Percentiles rank a stretch among this genome's conserved stretches.
Conservation (phyloP, 2,797 vertebrate genomes). For the Lepus townsendii region DNA sequence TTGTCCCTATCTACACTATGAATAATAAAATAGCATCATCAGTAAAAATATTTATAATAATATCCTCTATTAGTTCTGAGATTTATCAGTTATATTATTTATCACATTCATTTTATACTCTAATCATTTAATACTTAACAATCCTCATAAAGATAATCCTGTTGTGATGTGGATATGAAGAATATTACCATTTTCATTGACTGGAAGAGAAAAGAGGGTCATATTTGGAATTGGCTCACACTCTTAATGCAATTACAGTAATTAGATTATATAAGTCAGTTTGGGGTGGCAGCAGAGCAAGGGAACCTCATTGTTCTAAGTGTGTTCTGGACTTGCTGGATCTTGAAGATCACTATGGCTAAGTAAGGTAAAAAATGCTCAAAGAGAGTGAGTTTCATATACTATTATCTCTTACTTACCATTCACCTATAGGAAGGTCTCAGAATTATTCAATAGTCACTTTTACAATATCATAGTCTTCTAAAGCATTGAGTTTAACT, state of each 20-base stretch:
- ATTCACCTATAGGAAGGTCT: not conserved
- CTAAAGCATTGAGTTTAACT: not conserved
- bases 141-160: not conserved
- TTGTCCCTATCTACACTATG: not conserved
- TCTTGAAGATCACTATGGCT: not conserved
- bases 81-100: not conserved
- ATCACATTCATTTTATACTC: not conserved
- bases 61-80: not conserved
- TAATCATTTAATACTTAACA: not conserved
- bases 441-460: not conserved
- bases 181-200: not conserved
- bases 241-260: not conserved
- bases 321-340: not conserved
- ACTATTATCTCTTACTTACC: not conserved
- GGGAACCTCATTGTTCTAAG: not conserved
- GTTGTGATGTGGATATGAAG: not conserved
- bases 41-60: not conserved
- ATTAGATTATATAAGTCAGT: not conserved
- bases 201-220: not conserved
- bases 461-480: not conserved
- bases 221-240: not conserved
- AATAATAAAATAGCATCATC: not conserved
- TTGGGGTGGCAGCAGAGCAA: not conserved
- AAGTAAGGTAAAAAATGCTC: not conserved
- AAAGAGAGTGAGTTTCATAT: not conserved